Percentiles rank a stretch among this genome's conserved stretches.
Evolutionary conservation across 1,140 invertebrate species (phyloP).

Genomic region (Psix sp.): DNA sequence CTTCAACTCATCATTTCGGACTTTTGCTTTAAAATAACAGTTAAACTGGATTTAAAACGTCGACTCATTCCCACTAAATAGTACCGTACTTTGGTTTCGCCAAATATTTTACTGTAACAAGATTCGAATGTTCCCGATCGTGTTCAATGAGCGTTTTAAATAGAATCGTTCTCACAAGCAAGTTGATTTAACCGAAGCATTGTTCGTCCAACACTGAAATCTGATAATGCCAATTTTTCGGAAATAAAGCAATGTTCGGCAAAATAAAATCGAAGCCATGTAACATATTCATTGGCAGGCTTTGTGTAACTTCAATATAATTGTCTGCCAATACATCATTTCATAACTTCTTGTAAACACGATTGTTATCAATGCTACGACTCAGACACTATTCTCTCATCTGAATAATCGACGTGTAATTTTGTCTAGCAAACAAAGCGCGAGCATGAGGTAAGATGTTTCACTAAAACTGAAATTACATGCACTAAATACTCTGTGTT

Average conservation of each 20-base stretch:
- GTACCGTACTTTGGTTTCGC: too few species aligned
- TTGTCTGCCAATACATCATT: slow-evolving; percentile 56
- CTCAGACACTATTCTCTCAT: slow-evolving; percentile 49
- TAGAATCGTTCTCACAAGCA: too few species aligned
- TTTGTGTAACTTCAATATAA: slow-evolving; percentile 39
- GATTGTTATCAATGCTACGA: slow-evolving; percentile 43
- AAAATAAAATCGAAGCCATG: slow-evolving; percentile 24
- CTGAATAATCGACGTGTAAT: slow-evolving; percentile 45
- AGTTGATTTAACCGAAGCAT: slow-evolving; percentile 24
- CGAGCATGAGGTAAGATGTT: slow-evolving; percentile 40
- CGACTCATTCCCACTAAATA: too few species aligned
- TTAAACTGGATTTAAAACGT: too few species aligned
- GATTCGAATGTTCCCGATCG: too few species aligned
- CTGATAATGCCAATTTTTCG: slow-evolving; percentile 32
- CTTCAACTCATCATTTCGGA: too few species aligned
- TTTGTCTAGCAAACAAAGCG: slow-evolving; percentile 21
- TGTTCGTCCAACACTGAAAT: slow-evolving; percentile 13
- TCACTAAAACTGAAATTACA: slow-evolving; percentile 41
- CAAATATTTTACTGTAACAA: too few species aligned
- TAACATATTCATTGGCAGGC: slow-evolving; percentile 35
- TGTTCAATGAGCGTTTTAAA: too few species aligned
- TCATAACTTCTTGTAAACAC: slow-evolving; percentile 47
- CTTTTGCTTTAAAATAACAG: too few species aligned
- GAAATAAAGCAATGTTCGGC: slow-evolving; percentile 31
- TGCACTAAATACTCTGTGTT: slow-evolving; percentile 33